A percentile compares a stretch with the other conserved stretches of the same genome.
Evolutionary conservation across 2,888 invertebrate genomes (phyloP).

Genomic region (Phoronis australis): DNA sequence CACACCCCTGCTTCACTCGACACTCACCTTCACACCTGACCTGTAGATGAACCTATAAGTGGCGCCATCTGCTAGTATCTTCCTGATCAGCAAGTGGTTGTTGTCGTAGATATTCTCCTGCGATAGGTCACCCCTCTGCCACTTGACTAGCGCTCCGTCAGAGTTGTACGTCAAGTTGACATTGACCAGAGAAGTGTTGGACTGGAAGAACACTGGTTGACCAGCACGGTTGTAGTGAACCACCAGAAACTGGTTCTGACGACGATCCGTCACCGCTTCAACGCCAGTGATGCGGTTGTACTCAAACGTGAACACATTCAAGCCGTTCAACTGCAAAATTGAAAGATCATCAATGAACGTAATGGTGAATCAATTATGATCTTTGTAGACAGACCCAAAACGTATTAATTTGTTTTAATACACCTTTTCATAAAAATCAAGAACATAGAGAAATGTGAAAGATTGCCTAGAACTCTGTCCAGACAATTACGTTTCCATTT

Average conservation of each 20-base stretch:
- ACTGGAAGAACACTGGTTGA: slow-evolving; percentile 62
- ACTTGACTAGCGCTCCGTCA: slow-evolving; percentile 81
- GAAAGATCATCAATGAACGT: too few relatives aligned
- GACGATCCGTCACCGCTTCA: slow-evolving; percentile 83
- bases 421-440: too few relatives aligned
- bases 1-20: too few relatives aligned
- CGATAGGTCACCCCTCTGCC: slow-evolving; percentile 88
- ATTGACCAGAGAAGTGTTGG: slow-evolving; percentile 29
- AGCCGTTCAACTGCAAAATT: slow-evolving; percentile 78
- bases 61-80: slow-evolving; percentile 83
- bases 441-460: too few relatives aligned
- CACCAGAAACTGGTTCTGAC: slow-evolving; percentile 74
- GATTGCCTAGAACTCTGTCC: too few relatives aligned
- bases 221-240: slow-evolving; percentile 86
- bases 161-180: slow-evolving; percentile 80
- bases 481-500: too few relatives aligned
- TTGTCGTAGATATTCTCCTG: slow-evolving; percentile 85
- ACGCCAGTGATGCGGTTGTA: slow-evolving; percentile 86
- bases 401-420: too few relatives aligned
- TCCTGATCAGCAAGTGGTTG: slow-evolving; percentile 74
- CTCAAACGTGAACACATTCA: slow-evolving; percentile 82
- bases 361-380: too few relatives aligned
- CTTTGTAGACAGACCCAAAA: too few relatives aligned
- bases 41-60: slow-evolving; percentile 87
- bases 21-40: slow-evolving; percentile 64